These are phyloP conservation scores for Seira musarum DNA, from an alignment of 2,888 invertebrate genomes.

Conservation along the genomic window DNA sequence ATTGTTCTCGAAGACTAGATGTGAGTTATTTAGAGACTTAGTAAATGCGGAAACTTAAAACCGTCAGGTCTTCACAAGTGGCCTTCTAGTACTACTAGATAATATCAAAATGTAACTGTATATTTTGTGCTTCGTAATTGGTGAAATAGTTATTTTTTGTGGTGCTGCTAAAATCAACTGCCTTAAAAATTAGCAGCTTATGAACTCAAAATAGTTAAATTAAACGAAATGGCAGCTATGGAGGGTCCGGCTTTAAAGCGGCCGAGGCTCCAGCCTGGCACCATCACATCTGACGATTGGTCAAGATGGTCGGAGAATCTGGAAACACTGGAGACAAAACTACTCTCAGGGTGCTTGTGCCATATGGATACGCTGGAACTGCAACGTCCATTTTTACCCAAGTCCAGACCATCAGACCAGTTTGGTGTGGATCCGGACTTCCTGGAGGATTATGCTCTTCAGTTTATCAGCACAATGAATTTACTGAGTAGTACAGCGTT, in stretches of 20 bases:
- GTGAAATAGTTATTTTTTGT: conserved; percentile 14
- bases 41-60: conserved; percentile 13
- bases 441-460: conserved; percentile 80
- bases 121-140: conserved; percentile 39
- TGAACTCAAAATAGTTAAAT: conserved; percentile 22
- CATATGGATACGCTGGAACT: conserved; percentile 64
- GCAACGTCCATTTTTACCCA: conserved; percentile 63
- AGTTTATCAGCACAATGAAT: conserved; percentile 88
- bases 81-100: conserved; percentile 1
- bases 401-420: conserved; percentile 22
- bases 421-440: conserved; percentile 74
- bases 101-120: conserved; percentile 53
- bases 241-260: conserved; percentile 68
- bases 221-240: conserved; percentile 50
- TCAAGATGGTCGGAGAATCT: conserved; percentile 64
- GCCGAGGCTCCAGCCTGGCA: conserved; percentile 63
- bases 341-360: conserved; percentile 67
- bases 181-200: conserved; percentile 28
- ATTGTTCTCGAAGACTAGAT: conserved; percentile 32
- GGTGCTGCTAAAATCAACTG: conserved; percentile 34
- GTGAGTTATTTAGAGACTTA: conserved; percentile 41
- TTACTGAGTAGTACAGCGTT: conserved; percentile 87
- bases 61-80: not conserved
- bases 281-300: conserved; percentile 58
- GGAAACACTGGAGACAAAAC: conserved; percentile 63